phyloP scores from a whole-genome alignment of 2,888 invertebrate genomes.

The Drosophila parthenogenetica region DNA sequence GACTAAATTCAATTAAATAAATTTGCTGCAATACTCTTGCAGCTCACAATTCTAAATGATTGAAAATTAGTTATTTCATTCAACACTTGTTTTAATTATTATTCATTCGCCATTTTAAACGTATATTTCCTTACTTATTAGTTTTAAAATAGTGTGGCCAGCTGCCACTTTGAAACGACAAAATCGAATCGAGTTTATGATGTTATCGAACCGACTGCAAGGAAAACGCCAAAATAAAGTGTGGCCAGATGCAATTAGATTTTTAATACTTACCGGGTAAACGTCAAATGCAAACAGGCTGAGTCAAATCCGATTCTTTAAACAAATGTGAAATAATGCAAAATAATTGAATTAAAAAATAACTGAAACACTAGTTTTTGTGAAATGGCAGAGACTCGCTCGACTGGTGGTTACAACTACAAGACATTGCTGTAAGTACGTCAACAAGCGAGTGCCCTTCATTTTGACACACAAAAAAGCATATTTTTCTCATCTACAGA shows the following conservation, averaged over 20 bases:
- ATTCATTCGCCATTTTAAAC: too few species aligned
- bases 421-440: slow-evolving; percentile 61
- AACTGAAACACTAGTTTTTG: not conserved
- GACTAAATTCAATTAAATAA: too few species aligned
- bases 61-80: too few species aligned
- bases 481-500: slow-evolving; percentile 25
- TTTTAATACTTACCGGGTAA: not conserved
- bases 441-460: not conserved
- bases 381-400: slow-evolving; percentile 46
- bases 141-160: too few species aligned
- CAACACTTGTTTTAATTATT: too few species aligned
- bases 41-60: too few species aligned
- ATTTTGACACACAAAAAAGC: not conserved
- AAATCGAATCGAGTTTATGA: not conserved
- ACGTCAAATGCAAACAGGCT: not conserved
- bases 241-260: not conserved
- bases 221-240: not conserved
- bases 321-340: not conserved
- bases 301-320: not conserved
- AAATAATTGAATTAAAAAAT: slow-evolving; percentile 5
- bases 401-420: slow-evolving; percentile 45
- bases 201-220: slow-evolving; percentile 1
- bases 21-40: too few species aligned
- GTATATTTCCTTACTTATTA: too few species aligned
- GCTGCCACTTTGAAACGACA: not conserved